These are phyloP conservation scores for Brachionus paranguensis DNA, from an alignment of 1,140 invertebrate genomes.

Conservation along the genomic window DNA sequence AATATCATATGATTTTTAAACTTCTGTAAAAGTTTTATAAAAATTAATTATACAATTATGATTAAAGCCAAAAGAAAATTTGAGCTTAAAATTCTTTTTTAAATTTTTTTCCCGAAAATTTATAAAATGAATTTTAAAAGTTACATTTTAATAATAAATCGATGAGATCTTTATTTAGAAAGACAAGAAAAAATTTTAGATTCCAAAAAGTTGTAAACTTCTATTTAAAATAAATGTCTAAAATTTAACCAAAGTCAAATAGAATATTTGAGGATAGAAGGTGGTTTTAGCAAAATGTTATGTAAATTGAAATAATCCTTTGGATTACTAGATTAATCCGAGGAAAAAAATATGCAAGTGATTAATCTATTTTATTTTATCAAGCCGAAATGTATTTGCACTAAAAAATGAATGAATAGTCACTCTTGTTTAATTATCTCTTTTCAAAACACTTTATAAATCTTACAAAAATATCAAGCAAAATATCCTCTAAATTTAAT, in stretches of 20 bases:
- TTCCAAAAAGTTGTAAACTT: not conserved
- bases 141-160: no score
- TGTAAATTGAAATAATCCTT: not conserved
- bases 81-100: no score
- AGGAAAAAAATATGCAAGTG: not conserved
- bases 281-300: not conserved
- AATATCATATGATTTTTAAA: no score
- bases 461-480: not conserved
- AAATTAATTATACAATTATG: no score
- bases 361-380: not conserved
- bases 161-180: not conserved
- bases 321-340: not conserved
- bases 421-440: not conserved
- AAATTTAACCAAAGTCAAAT: not conserved
- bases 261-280: not conserved
- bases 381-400: not conserved
- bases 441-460: not conserved
- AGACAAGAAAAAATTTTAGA: not conserved
- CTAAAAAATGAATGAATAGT: not conserved
- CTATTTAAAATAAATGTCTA: not conserved
- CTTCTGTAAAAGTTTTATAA: no score
- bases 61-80: no score
- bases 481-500: not conserved
- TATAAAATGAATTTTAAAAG: not conserved
- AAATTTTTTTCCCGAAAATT: not conserved